Conservation (phyloP, 1,140 invertebrate species). For the Drepana arcuata region DNA sequence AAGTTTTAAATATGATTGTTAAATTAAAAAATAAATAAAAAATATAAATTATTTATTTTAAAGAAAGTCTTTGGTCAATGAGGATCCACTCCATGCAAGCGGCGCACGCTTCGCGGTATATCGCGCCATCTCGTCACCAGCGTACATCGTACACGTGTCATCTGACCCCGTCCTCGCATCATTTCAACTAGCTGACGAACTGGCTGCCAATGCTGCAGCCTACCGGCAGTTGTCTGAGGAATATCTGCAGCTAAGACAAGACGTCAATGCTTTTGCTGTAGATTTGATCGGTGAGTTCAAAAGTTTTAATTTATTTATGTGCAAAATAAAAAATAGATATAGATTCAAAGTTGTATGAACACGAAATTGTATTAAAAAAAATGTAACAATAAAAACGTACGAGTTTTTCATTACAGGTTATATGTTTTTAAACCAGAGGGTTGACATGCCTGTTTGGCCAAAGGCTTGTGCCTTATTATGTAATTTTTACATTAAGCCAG, state of each 20-base stretch:
- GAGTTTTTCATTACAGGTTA: too few species aligned
- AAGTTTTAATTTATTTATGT: too few species aligned
- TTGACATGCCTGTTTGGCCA: too few species aligned
- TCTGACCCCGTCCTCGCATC: constrained; percentile 78
- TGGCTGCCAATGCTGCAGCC: constrained; percentile 58
- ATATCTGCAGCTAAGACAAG: constrained; percentile 72
- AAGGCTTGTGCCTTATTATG: too few species aligned
- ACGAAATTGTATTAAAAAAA: constrained; percentile 1
- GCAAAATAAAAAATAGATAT: too few species aligned
- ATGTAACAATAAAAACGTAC: too few species aligned
- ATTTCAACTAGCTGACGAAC: constrained; percentile 74
- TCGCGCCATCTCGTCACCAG: constrained; percentile 75
- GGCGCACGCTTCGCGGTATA: constrained; percentile 73
- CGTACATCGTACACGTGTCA: constrained; percentile 77
- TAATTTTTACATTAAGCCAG: too few species aligned
- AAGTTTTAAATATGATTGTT: too few species aligned
- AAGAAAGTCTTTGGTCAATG: constrained; percentile 28
- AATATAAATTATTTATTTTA: constrained; percentile 6
- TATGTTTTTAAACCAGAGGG: too few species aligned
- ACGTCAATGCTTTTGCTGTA: constrained; percentile 76
- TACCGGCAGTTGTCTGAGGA: constrained; percentile 74
- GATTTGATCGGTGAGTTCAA: constrained; percentile 73
- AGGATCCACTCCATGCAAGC: constrained; percentile 65
- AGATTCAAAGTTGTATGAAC: background rate
- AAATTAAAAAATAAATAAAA: too few species aligned